Evolutionary conservation across 2,113 vertebrate genomes (phyloP).

Genomic region (Dermatemys mawii): DNA sequence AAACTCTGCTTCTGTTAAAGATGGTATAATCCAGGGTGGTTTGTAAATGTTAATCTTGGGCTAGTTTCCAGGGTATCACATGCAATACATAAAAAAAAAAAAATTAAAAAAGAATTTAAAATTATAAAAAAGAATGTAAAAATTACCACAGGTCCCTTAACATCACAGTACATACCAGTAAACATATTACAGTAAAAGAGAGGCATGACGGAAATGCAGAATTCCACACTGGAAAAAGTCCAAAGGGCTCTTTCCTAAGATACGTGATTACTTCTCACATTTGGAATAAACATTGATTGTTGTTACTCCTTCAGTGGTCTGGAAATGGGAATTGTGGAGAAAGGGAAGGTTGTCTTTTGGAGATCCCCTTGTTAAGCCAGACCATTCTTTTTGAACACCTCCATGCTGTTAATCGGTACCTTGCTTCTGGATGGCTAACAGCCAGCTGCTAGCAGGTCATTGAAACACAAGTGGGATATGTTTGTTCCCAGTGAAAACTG

Average conservation of each 20-base stretch:
- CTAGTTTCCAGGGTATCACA: slow-evolving; percentile 59
- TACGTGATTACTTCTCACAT: not conserved
- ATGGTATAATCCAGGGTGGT: slow-evolving; percentile 71
- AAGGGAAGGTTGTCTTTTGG: not conserved
- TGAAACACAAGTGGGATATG: not conserved
- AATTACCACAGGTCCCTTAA: slow-evolving; percentile 33
- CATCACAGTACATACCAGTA: slow-evolving; percentile 58
- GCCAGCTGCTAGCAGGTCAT: slow-evolving; percentile 38
- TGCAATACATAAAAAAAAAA: slow-evolving; percentile 61
- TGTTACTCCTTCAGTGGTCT: not conserved
- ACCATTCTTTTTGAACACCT: not conserved
- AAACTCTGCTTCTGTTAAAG: not conserved
- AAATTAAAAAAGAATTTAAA: slow-evolving; percentile 27
- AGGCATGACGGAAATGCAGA: not conserved
- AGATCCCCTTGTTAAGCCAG: not conserved
- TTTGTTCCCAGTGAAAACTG: slow-evolving; percentile 35
- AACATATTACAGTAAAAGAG: not conserved
- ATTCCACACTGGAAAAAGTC: not conserved
- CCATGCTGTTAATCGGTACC: not conserved
- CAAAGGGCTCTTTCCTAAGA: not conserved
- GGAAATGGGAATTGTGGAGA: not conserved
- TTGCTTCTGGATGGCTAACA: not conserved
- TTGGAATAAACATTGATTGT: not conserved
- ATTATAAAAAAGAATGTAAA: slow-evolving; percentile 53
- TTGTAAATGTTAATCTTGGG: slow-evolving; percentile 54